Evolutionary conservation across 2,888 invertebrate genomes (phyloP).

Genomic region (Napeogenes sylphis): DNA sequence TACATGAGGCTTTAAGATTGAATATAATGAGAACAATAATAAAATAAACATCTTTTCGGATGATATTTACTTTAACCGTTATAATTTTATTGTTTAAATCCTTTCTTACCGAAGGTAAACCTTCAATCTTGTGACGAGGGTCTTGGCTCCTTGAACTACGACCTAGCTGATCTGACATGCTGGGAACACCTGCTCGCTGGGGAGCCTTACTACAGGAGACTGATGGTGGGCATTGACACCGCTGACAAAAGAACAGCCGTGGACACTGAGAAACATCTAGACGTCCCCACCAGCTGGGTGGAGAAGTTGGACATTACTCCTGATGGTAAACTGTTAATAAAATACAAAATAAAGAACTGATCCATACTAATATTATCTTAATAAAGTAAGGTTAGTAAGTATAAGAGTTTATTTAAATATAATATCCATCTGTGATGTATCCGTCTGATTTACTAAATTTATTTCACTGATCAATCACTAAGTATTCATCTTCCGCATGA

Average conservation of each 20-base stretch:
- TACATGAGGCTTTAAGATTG: no score
- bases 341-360: no score
- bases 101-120: conserved; percentile 67
- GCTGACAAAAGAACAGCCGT: conserved; percentile 61
- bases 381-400: no score
- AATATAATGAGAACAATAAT: no score
- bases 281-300: conserved; percentile 87
- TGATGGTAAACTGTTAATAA: conserved; percentile 53
- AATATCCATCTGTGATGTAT: no score
- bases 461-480: no score
- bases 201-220: conserved; percentile 78
- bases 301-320: conserved; percentile 80
- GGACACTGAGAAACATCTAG: conserved; percentile 83
- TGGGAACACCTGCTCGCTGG: conserved; percentile 88
- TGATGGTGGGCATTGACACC: conserved; percentile 71
- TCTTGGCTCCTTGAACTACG: conserved; percentile 78
- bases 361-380: no score
- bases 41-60: no score
- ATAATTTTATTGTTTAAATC: background rate
- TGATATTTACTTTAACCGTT: no score
- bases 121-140: conserved; percentile 76
- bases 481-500: no score
- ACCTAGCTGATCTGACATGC: conserved; percentile 75
- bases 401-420: no score
- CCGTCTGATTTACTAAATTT: no score